A percentile compares a stretch with the other conserved stretches of the same genome.
These are phyloP conservation scores for Punctoribates punctum DNA, from an alignment of 2,888 invertebrate species.

Conservation along the genomic window DNA sequence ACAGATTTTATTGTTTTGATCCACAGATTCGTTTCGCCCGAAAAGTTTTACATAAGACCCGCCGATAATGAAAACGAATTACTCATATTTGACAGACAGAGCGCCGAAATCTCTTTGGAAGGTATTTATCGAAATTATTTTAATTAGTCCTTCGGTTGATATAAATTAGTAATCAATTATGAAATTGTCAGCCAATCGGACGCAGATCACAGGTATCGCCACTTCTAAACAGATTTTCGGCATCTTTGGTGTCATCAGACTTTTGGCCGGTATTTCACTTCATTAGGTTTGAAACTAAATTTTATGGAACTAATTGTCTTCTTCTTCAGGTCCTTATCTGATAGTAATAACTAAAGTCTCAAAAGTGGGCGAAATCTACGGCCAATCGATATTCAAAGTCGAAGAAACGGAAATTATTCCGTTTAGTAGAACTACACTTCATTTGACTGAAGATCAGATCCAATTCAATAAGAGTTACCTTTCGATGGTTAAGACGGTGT, in stretches of 20 bases:
- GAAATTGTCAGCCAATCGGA: neutral
- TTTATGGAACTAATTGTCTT: neutral
- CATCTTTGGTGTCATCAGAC: constrained; percentile 75
- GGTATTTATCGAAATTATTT: constrained; percentile 56
- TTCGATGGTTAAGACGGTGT: constrained; percentile 73
- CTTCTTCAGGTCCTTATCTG: constrained; percentile 62
- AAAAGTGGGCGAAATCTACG: constrained; percentile 70
- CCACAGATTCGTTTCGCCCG: constrained; percentile 69
- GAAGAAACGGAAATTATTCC: constrained; percentile 67
- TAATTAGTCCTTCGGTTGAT: neutral
- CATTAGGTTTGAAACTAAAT: neutral
- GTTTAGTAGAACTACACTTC: constrained; percentile 75
- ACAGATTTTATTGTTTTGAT: neutral
- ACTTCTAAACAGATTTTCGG: constrained; percentile 66
- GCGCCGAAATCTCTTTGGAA: constrained; percentile 67
- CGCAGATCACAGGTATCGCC: constrained; percentile 21
- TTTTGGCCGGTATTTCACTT: constrained; percentile 62
- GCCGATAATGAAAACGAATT: constrained; percentile 68
- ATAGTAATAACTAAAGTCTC: constrained; percentile 80
- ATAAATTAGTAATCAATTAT: neutral
- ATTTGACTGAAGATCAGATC: constrained; percentile 76
- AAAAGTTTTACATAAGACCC: constrained; percentile 83
- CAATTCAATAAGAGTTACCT: constrained; percentile 78
- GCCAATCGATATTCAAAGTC: constrained; percentile 72
- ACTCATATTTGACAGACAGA: constrained; percentile 77